A percentile compares a stretch with the other conserved stretches of the same genome.
These are phyloP conservation scores for Sipha maydis DNA, from an alignment of 2,888 invertebrate species.

Conservation along the genomic window DNA sequence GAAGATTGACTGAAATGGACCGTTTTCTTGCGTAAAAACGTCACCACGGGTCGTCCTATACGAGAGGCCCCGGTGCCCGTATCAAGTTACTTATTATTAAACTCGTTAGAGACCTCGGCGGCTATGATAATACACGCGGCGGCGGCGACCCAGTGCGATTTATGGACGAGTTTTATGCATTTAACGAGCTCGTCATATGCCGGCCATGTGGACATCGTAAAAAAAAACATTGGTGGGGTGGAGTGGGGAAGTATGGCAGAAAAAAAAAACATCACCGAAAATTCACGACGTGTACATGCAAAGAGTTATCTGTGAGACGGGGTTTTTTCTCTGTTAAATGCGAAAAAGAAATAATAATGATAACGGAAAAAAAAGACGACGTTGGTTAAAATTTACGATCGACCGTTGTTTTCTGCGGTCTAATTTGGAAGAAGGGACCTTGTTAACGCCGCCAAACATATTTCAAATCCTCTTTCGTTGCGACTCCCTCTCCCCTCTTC, in stretches of 20 bases:
- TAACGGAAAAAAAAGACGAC: background rate
- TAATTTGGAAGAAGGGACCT: slow-evolving; percentile 51
- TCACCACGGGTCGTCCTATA: slow-evolving; percentile 50
- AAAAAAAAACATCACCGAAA: slow-evolving; percentile 15
- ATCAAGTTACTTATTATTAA: slow-evolving; percentile 55
- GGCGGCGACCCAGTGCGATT: slow-evolving; percentile 40
- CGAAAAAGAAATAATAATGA: slow-evolving; percentile 5
- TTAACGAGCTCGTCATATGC: slow-evolving; percentile 61
- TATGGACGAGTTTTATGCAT: slow-evolving; percentile 58
- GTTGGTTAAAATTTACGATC: slow-evolving; percentile 57
- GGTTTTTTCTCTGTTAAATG: slow-evolving; percentile 9
- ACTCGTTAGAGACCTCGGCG: slow-evolving; percentile 46
- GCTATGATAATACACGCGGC: slow-evolving; percentile 28
- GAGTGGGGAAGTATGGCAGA: background rate
- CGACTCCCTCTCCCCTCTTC: background rate
- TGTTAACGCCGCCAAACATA: slow-evolving; percentile 54
- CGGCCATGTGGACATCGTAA: slow-evolving; percentile 53
- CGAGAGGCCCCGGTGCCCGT: background rate
- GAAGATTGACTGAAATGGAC: slow-evolving; percentile 23
- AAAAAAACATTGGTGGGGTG: background rate
- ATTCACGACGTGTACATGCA: background rate
- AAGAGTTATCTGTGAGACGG: slow-evolving; percentile 48
- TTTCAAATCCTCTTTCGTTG: slow-evolving; percentile 41
- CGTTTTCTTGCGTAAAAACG: slow-evolving; percentile 45
- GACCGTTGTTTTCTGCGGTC: slow-evolving; percentile 42